Base-by-base conservation (phyloP, 2,888 invertebrate species). In the Drosophila multiciliata region DNA sequence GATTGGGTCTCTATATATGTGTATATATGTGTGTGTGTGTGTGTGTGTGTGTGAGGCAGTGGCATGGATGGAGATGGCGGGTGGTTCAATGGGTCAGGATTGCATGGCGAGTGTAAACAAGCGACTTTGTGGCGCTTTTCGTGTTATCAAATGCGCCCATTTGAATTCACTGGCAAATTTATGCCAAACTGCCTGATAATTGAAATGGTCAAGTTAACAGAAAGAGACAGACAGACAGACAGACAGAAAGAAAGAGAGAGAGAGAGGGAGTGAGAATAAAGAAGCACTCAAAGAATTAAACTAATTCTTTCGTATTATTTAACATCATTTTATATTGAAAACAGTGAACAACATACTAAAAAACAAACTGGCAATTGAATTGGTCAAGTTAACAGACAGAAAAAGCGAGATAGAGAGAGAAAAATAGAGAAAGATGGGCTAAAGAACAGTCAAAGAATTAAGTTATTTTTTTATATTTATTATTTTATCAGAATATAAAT, bases 91-190 rank as follows among this genome's bases (percentile, higher is more conserved):
- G 36, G 42, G 60, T 65, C 71, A 74, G 62, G 68, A 80, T 66
- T 55, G 55, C 38, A 26, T 45, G 45, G 71, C 66, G 81, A 78
- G 89, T 80, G 80, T 86, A 88, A 84, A 84, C 83, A 88, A 80
- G 89, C 80, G 89, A 84, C 73, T 84, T 84, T 87, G 81, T 74
- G 75, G 89, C 81, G 78, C 75, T 87, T 89, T 80, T 73, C 73
- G 61, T 83, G 78, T 88, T 89, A 89, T 89, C 89, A 69, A 72
- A 64, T 57, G 67, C 36, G 60, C 59, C 58, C 87, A 83, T 80
- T 88, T 80, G 66, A 73, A 86, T 80, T 65, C 69, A 42, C 64
- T 54, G 58, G 36, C 38, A 83, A 79, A 81, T 78, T 75, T 81
- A 87, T 81, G 76, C 53, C 72, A 74, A 74, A 70, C 50, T 57